Conservation (phyloP, 2,888 invertebrate species). For the Cantharis nigra region DNA sequence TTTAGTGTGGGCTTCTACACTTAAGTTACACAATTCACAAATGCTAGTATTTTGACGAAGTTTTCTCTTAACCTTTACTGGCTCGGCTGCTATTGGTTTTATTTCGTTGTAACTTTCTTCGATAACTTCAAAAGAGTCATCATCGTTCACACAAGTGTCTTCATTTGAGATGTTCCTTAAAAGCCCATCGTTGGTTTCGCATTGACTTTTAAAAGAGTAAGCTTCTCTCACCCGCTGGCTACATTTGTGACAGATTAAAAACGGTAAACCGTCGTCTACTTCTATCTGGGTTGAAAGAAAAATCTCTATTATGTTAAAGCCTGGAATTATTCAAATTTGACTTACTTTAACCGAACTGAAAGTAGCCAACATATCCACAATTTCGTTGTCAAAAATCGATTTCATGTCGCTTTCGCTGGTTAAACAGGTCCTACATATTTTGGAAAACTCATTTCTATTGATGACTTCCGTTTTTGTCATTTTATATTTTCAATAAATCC, state of each 20-base stretch:
- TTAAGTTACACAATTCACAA: background rate
- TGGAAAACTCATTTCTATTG: conserved; percentile 14
- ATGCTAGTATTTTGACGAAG: background rate
- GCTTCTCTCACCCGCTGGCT: conserved; percentile 35
- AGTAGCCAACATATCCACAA: conserved; percentile 26
- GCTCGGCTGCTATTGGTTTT: background rate
- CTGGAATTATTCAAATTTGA: background rate
- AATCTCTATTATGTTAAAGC: background rate
- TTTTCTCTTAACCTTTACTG: background rate
- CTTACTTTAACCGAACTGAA: conserved; percentile 30
- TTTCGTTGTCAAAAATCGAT: conserved; percentile 28
- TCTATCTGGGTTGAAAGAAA: conserved; percentile 41
- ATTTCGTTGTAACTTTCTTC: background rate
- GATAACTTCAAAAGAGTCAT: background rate
- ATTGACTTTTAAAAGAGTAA: conserved; percentile 40
- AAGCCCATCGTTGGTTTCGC: conserved; percentile 39
- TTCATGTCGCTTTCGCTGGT: conserved; percentile 22
- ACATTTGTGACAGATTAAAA: conserved; percentile 42
- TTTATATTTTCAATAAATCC: background rate
- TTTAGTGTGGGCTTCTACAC: conserved; percentile 30
- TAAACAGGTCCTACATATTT: conserved; percentile 34
- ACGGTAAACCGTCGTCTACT: conserved; percentile 42
- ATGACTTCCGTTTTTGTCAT: background rate
- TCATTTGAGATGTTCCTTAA: background rate
- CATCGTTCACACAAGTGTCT: background rate